A percentile compares a stretch with the other conserved stretches of the same genome.
Conservation (phyloP, 2,113 vertebrate genomes). For the Otis tarda region DNA sequence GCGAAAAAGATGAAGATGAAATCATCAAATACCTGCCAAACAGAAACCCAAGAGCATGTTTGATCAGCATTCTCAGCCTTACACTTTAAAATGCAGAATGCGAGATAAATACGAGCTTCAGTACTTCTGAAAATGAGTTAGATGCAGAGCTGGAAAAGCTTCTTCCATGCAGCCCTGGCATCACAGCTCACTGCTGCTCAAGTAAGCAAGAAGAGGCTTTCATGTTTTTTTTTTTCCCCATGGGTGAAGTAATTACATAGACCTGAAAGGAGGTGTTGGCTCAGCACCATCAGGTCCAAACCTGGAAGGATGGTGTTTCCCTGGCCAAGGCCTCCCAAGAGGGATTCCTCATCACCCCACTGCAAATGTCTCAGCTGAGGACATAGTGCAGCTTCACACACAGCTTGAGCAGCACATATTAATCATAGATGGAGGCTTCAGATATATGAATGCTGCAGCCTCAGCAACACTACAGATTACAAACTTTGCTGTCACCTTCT, state of each 20-base stretch:
- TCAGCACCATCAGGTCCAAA: background rate
- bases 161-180: background rate
- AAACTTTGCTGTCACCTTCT: background rate
- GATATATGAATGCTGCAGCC: background rate
- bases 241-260: background rate
- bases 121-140: background rate
- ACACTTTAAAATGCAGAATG: background rate
- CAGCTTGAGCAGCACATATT: background rate
- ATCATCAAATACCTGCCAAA: slow-evolving; percentile 78
- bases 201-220: background rate
- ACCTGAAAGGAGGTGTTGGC: background rate
- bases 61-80: background rate
- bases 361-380: background rate
- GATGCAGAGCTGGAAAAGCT: background rate
- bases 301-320: too few relatives aligned
- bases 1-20: slow-evolving; percentile 92
- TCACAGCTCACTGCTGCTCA: background rate
- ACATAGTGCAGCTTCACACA: background rate
- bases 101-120: background rate
- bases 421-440: background rate
- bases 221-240: background rate
- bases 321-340: background rate
- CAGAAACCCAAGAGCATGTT: background rate
- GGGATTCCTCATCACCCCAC: background rate
- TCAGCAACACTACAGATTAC: background rate